Percentiles rank a stretch among this genome's conserved stretches.
Conservation (phyloP, 2,797 vertebrate genomes). For the Pteronotus mesoamericanus region DNA sequence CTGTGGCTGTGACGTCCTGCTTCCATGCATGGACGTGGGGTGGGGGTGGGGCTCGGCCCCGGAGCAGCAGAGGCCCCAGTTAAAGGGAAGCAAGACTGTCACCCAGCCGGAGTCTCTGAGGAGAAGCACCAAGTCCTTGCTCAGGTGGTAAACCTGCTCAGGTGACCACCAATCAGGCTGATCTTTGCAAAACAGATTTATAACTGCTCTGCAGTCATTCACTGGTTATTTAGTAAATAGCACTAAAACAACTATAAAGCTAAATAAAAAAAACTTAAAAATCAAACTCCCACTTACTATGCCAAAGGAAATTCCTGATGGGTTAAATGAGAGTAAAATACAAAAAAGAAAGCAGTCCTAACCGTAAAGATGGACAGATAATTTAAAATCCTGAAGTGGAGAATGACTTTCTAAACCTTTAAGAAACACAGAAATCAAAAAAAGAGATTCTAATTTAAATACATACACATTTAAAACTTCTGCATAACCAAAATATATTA, state of each 20-base stretch:
- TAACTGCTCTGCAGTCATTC: neutral
- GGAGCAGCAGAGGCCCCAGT: neutral
- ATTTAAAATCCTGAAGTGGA: neutral
- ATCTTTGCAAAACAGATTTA: neutral
- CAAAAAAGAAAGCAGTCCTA: conserved; percentile 30
- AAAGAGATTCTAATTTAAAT: conserved; percentile 1
- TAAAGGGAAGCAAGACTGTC: neutral
- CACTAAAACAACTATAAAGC: neutral
- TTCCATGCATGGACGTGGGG: neutral
- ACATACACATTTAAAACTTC: neutral
- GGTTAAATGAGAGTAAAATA: neutral
- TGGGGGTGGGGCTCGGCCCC: neutral
- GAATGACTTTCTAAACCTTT: neutral
- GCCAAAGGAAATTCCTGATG: neutral
- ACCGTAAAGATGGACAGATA: neutral
- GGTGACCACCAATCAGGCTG: neutral
- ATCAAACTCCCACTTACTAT: neutral
- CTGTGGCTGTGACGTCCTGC: neutral
- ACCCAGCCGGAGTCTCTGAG: neutral
- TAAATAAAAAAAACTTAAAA: neutral
- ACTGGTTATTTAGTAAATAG: neutral
- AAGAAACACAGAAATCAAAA: conserved; percentile 47
- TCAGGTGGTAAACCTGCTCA: neutral
- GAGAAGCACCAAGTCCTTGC: neutral
- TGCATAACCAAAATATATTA: neutral